phyloP scores from a whole-genome alignment of 2,888 invertebrate genomes.

The Notodonta ziczac region DNA sequence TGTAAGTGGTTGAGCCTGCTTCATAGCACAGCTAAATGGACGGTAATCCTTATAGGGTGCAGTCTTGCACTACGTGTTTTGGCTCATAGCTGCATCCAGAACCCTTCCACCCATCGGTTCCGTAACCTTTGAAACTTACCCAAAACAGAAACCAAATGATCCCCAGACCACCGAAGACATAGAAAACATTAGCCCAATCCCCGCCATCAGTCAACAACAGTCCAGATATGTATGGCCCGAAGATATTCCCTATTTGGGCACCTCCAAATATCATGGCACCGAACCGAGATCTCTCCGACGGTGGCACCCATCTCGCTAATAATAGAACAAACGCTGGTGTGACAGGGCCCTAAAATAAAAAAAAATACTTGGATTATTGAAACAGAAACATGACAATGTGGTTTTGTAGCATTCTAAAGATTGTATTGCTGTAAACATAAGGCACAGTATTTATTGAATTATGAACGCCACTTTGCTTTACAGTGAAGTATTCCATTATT shows the following conservation, averaged over 20 bases:
- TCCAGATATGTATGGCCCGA: constrained; percentile 80
- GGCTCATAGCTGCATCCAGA: no score
- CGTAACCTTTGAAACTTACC: constrained; percentile 48
- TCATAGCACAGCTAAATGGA: no score
- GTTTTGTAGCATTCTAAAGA: no score
- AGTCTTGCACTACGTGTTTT: no score
- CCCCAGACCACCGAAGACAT: constrained; percentile 82
- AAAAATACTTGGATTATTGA: neutral
- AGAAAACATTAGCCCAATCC: constrained; percentile 85
- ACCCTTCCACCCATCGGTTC: no score
- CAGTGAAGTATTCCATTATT: no score
- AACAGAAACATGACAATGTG: no score
- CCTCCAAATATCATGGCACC: constrained; percentile 86
- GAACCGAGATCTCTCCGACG: constrained; percentile 81
- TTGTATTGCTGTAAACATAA: no score
- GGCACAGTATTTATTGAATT: no score
- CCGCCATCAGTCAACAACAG: constrained; percentile 70
- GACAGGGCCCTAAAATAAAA: constrained; percentile 76
- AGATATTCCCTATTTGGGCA: constrained; percentile 81
- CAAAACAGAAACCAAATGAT: constrained; percentile 82
- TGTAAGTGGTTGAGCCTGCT: no score
- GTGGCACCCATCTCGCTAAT: constrained; percentile 85
- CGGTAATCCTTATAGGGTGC: no score
- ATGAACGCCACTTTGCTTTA: no score
- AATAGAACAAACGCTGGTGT: constrained; percentile 86